phyloP scores from a whole-genome alignment of 2,888 invertebrate genomes.

The Bruchidius siliquastri region DNA sequence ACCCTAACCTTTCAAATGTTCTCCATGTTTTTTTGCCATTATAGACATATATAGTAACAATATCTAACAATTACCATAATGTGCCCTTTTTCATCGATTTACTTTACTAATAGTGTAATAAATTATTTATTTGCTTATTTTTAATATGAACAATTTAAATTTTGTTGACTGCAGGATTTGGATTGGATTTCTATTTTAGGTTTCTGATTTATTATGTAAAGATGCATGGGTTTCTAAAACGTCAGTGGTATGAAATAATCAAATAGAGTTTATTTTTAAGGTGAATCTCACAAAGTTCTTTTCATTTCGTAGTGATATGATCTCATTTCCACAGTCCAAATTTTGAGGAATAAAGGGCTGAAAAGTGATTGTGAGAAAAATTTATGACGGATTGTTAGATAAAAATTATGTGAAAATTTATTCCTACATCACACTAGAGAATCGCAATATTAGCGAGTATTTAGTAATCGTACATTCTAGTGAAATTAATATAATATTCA shows the following conservation, averaged over 20 bases:
- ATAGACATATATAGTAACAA: not conserved
- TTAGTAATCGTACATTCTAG: not conserved
- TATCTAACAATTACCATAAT: no score
- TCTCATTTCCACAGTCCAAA: not conserved
- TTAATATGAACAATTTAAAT: no score
- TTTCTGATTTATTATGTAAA: no score
- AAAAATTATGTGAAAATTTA: not conserved
- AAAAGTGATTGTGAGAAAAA: not conserved
- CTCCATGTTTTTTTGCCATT: not conserved
- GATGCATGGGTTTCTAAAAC: no score
- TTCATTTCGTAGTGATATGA: not conserved
- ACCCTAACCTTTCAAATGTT: not conserved
- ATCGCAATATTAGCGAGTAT: not conserved
- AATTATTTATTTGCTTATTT: no score
- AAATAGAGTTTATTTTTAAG: not conserved
- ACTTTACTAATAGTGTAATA: no score
- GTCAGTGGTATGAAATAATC: no score
- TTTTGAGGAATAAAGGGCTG: not conserved
- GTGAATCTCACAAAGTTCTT: not conserved
- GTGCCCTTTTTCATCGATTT: no score
- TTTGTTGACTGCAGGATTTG: no score
- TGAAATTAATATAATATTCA: not conserved
- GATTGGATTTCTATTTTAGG: no score
- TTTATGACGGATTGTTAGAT: not conserved
- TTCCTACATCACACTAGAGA: not conserved